Base-by-base conservation (phyloP, 64 coral and sea anemone genomes). In the Porites lutea region DNA sequence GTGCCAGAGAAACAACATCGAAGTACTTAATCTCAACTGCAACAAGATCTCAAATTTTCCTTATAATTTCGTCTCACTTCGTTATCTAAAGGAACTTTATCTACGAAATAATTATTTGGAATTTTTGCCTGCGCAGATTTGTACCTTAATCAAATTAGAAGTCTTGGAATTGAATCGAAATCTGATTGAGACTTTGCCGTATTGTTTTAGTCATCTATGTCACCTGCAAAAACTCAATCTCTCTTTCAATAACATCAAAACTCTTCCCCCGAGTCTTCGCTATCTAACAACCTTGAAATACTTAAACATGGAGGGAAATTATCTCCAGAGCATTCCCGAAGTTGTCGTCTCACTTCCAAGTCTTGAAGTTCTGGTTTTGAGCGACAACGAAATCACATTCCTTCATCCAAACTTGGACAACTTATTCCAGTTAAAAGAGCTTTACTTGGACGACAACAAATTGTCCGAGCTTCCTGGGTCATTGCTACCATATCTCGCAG, bases 61-160 rank as follows among this genome's bases (percentile, higher is more conserved):
- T 4, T 97, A 97, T 62, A 88, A 91, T 60, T 91, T 97, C n/a
- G 69, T 86, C 19, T 48, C 85, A 19, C 90, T 97, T 88, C 88
- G 93, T 13, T 67, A 91, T 21, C 80, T 97, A 22, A 97, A 77
- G 73, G 95, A 97, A 72, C 88, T 97, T 58, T 91, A 94, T 68
- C 86, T 97, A 15, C 13, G 88, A 71, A 97, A 97, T 79, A 94
- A 97, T 90, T 83, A 87, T 58, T 72, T 97, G 44, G 92, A 91
- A 60, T 97, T 94, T 87, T 79, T 97, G 6, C 95, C 95, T 6
- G 95, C 95, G 4, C 95, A 97, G 86, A 82, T 93, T 43, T 97
- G 95, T 70, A 94, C 95, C 8, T 85, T 90, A 2, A 65, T 91
- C 51, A 89, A 94, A 23, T 86, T 97, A 55, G 76, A 97, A 82